Percentiles rank a stretch among this genome's conserved stretches.
phyloP scores from a whole-genome alignment of 2,888 invertebrate genomes.

The Sinopyrophorus schimmeli region DNA sequence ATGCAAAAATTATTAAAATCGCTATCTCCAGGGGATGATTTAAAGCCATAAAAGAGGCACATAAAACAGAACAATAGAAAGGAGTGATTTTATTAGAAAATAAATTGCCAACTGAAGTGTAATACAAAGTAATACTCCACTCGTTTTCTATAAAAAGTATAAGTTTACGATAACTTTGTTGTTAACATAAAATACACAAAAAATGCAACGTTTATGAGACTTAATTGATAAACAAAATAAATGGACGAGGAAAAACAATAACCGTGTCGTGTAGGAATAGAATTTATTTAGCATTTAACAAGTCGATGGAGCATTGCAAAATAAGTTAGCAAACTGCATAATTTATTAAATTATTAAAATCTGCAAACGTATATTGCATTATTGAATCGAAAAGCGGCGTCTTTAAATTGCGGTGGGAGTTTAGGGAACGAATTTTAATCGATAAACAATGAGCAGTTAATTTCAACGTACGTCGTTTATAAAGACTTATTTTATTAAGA shows the following conservation, averaged over 20 bases:
- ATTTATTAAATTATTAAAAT: slow-evolving; percentile 18
- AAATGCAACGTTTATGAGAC: too few relatives aligned
- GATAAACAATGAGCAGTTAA: slow-evolving; percentile 22
- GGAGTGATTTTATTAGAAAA: too few relatives aligned
- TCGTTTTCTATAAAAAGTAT: too few relatives aligned
- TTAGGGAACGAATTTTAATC: slow-evolving; percentile 15
- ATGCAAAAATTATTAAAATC: too few relatives aligned
- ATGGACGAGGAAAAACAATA: slow-evolving; percentile 12
- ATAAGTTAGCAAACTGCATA: slow-evolving; percentile 19
- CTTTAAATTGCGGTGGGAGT: slow-evolving; percentile 8
- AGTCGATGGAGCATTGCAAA: slow-evolving; percentile 15
- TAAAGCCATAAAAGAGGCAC: too few relatives aligned
- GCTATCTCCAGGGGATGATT: too few relatives aligned
- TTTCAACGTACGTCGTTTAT: slow-evolving; percentile 15
- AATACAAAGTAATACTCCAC: too few relatives aligned
- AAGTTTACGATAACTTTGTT: too few relatives aligned
- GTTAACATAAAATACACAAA: not conserved
- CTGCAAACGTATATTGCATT: slow-evolving; percentile 6
- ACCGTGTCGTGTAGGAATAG: slow-evolving; percentile 9
- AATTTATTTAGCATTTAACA: slow-evolving; percentile 16
- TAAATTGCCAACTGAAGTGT: too few relatives aligned
- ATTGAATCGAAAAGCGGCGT: slow-evolving; percentile 10
- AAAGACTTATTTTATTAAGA: slow-evolving; percentile 8
- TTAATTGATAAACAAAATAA: too few relatives aligned
- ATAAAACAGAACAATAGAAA: too few relatives aligned